Percentiles rank a stretch among this genome's conserved stretches.
Conservation (phyloP, 2,113 vertebrate genomes). For the Crotalus helleri region DNA sequence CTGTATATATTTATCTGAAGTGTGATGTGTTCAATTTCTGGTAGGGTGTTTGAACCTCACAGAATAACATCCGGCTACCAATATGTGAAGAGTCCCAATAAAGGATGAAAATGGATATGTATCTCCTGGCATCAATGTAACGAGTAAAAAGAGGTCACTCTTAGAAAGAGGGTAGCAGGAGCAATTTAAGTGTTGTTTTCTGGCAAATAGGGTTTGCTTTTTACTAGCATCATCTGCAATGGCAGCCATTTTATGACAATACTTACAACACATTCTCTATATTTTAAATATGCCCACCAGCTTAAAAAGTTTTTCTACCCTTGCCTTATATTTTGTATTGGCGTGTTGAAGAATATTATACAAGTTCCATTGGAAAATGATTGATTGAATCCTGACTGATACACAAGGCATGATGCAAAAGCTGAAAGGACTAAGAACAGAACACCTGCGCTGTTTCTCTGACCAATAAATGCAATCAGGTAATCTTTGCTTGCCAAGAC, state of each 20-base stretch:
- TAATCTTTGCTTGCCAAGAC: neutral
- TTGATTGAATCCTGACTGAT: neutral
- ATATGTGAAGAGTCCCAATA: neutral
- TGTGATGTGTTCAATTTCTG: neutral
- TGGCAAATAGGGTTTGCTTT: neutral
- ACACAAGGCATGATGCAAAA: neutral
- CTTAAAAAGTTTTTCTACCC: neutral
- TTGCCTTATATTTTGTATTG: neutral
- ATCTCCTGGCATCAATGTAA: neutral
- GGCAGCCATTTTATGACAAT: neutral
- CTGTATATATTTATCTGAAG: neutral
- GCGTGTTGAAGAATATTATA: neutral
- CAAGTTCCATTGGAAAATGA: neutral
- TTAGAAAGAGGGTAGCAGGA: neutral
- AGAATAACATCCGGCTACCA: neutral
- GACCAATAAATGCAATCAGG: neutral
- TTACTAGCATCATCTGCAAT: neutral
- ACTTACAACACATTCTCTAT: neutral
- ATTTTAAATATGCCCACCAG: neutral
- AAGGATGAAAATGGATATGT: neutral
- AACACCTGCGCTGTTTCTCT: neutral
- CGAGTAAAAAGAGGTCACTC: neutral
- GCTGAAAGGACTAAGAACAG: neutral
- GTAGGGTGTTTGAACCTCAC: neutral
- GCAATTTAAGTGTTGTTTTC: neutral